Evolutionary conservation across 2,797 vertebrate genomes (phyloP).

Genomic region (Chromobotia macracanthus): DNA sequence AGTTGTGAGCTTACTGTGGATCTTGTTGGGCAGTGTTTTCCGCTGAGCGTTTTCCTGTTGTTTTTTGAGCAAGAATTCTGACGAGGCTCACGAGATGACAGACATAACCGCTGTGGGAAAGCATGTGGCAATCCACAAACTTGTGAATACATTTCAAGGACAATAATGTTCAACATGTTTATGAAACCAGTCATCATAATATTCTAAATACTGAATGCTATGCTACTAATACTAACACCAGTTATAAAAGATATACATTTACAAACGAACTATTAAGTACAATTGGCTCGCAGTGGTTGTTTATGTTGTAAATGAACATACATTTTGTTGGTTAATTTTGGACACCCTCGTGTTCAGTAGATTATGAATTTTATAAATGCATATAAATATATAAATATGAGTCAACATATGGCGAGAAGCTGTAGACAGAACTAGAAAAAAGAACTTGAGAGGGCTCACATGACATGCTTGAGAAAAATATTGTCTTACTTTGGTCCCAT

Average conservation of each 20-base stretch:
- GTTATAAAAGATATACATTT: no score
- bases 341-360: neutral
- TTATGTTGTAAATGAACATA: no score
- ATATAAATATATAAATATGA: no score
- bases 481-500: neutral
- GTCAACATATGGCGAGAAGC: neutral
- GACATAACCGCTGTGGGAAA: neutral
- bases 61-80: neutral
- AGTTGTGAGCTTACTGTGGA: neutral
- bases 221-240: neutral
- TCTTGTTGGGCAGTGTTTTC: neutral
- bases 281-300: no score
- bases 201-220: neutral
- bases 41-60: neutral
- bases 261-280: no score
- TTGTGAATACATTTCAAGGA: neutral
- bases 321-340: neutral
- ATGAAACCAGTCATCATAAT: neutral
- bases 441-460: neutral
- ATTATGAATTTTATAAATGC: neutral
- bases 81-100: neutral
- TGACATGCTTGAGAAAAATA: conserved; percentile 8
- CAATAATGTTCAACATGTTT: neutral
- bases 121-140: neutral
- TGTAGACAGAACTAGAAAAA: neutral